Conservation (phyloP, 2,797 vertebrate species). For the Propithecus perrieri region DNA sequence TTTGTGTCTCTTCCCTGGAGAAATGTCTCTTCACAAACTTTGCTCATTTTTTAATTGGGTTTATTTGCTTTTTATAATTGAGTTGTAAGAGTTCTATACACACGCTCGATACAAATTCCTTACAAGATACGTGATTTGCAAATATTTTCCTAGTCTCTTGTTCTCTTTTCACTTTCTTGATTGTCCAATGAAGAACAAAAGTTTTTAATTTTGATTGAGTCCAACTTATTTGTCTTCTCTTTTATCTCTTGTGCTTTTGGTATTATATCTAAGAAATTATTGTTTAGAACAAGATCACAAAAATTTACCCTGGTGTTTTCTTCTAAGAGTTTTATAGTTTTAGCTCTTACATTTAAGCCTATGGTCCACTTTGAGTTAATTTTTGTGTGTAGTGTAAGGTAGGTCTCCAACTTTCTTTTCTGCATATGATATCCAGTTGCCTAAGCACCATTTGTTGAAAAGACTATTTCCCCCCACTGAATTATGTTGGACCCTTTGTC, state of each 20-base stretch:
- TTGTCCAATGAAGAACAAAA: not conserved
- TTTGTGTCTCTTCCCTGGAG: not conserved
- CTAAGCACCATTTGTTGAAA: not conserved
- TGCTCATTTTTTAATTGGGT: not conserved
- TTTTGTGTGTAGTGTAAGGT: not conserved
- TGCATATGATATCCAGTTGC: too few relatives aligned
- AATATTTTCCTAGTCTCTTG: not conserved
- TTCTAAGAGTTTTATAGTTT: not conserved
- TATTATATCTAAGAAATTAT: not conserved
- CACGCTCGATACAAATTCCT: not conserved
- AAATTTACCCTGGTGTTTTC: not conserved
- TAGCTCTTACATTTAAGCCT: not conserved
- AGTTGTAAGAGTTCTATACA: not conserved
- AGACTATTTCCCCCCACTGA: too few relatives aligned
- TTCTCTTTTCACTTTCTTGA: not conserved
- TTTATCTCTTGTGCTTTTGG: not conserved
- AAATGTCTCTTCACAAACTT: not conserved
- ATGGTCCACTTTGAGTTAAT: too few relatives aligned
- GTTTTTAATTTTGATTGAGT: not conserved
- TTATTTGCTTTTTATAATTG: not conserved
- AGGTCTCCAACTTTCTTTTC: not conserved
- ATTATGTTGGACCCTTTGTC: not conserved
- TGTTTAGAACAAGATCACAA: not conserved
- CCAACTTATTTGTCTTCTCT: not conserved
- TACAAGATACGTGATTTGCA: not conserved